Conservation (phyloP, 2,113 vertebrate species). For the Ammodramus savannarum region DNA sequence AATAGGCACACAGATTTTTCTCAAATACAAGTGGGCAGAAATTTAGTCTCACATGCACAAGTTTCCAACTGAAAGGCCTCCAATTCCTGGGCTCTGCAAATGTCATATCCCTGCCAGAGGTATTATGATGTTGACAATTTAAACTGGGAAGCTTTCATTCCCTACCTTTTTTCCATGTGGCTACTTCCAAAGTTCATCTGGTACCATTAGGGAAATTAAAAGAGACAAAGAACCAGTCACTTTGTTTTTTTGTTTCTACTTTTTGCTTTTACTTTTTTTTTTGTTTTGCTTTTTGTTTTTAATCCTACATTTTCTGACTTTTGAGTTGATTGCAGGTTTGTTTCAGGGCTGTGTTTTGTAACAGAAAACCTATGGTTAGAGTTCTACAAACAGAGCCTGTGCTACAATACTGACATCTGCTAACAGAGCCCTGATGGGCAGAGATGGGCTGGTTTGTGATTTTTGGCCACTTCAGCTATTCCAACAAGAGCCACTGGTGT, state of each 20-base stretch:
- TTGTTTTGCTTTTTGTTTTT: not conserved
- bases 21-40: not conserved
- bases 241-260: not conserved
- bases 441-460: not conserved
- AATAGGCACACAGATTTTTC: not conserved
- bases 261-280: not conserved
- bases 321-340: slow-evolving; percentile 1
- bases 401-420: not conserved
- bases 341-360: slow-evolving; percentile 4
- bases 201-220: not conserved
- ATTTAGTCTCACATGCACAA: not conserved
- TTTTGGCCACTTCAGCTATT: not conserved
- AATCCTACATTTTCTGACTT: not conserved
- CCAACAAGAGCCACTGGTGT: not conserved
- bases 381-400: not conserved
- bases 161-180: not conserved
- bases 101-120: not conserved
- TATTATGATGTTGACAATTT: not conserved
- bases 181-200: not conserved
- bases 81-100: not conserved
- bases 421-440: not conserved
- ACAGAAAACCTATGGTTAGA: slow-evolving; percentile 1
- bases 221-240: not conserved
- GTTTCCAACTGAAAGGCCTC: not conserved
- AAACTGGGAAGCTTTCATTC: not conserved